Conservation (phyloP, 2,888 invertebrate genomes). For the Pollenia griseotomentosa region DNA sequence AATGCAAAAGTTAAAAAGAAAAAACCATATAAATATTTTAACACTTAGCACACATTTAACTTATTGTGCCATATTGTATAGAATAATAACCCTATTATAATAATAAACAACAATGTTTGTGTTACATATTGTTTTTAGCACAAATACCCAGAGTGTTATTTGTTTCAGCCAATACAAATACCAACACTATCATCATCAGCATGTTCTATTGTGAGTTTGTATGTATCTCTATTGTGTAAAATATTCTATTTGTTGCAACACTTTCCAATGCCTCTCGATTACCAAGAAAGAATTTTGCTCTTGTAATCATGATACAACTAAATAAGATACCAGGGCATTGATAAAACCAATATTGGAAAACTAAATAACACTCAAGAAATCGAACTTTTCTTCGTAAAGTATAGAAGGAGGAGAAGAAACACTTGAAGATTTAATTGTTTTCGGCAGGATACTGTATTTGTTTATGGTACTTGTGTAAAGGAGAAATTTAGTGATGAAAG, state of each 20-base stretch:
- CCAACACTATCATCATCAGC: constrained; percentile 2
- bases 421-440: constrained; percentile 37
- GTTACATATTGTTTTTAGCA: neutral
- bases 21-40: neutral
- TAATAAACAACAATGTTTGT: constrained; percentile 20
- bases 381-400: neutral
- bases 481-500: neutral
- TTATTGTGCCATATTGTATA: constrained; percentile 4
- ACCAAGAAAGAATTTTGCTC: neutral
- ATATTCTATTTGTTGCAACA: constrained; percentile 19
- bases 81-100: neutral
- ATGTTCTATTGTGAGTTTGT: neutral
- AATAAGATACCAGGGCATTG: neutral
- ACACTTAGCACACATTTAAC: constrained; percentile 15
- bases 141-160: neutral
- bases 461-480: too few species aligned
- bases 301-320: constrained; percentile 8
- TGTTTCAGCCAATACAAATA: neutral
- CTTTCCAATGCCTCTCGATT: neutral
- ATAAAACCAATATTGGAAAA: neutral
- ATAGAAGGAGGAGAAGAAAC: neutral
- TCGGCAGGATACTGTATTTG: neutral
- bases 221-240: neutral
- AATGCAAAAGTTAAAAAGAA: neutral
- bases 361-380: constrained; percentile 17